Evolutionary conservation across 2,888 invertebrate species (phyloP).

Genomic region (Pseudococcus viburni): DNA sequence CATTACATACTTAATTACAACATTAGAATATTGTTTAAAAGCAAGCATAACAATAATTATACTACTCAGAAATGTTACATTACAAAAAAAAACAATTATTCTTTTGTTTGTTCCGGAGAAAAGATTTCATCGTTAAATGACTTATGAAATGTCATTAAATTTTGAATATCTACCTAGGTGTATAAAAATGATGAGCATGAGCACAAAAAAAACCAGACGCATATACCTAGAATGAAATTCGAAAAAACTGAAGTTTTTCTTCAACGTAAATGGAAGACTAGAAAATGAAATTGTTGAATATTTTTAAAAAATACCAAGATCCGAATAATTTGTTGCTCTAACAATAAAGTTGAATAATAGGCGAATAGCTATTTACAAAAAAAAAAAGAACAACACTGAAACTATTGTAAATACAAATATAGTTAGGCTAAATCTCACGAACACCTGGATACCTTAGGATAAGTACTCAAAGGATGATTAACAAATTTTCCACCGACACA

Average conservation of each 20-base stretch:
- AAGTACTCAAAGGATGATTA: constrained; percentile 30
- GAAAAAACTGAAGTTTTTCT: neutral
- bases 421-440: neutral
- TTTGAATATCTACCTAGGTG: neutral
- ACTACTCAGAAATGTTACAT: neutral
- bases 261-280: neutral
- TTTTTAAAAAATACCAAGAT: neutral
- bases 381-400: neutral
- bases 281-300: neutral
- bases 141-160: neutral
- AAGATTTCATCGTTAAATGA: neutral
- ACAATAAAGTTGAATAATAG: neutral
- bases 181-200: neutral
- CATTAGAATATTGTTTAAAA: neutral
- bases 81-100: neutral
- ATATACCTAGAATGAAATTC: neutral
- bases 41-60: constrained; percentile 23
- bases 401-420: neutral
- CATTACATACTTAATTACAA: constrained; percentile 5
- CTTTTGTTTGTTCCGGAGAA: neutral
- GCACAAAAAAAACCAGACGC: neutral
- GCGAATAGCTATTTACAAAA: constrained; percentile 3
- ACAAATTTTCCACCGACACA: constrained; percentile 63
- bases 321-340: neutral
- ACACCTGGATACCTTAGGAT: constrained; percentile 14